These are phyloP conservation scores for Adelosebastes latens DNA, from an alignment of 2,797 vertebrate genomes.

Conservation along the genomic window DNA sequence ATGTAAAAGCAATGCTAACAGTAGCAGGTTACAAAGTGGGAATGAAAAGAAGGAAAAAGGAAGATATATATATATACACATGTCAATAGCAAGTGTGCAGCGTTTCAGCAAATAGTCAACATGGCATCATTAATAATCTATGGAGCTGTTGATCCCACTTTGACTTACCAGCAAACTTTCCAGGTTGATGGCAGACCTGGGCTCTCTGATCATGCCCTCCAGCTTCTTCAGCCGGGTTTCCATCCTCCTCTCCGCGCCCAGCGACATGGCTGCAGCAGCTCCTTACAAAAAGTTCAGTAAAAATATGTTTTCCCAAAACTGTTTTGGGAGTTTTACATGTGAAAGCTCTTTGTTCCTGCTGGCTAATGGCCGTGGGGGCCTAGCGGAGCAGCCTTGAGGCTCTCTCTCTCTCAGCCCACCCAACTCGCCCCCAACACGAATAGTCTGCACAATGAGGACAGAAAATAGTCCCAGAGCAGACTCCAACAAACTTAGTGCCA, in stretches of 20 bases:
- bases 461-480: conserved; percentile 63
- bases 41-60: background rate
- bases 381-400: conserved; percentile 67
- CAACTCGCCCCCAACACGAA: conserved; percentile 67
- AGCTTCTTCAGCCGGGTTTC: conserved; percentile 84
- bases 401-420: conserved; percentile 72
- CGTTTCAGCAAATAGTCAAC: conserved; percentile 27
- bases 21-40: conserved; percentile 5
- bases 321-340: conserved; percentile 69
- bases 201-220: conserved; percentile 85
- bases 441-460: conserved; percentile 66
- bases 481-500: conserved; percentile 24
- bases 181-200: conserved; percentile 83
- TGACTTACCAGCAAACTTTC: conserved; percentile 88
- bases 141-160: conserved; percentile 38
- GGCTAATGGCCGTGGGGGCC: conserved; percentile 81
- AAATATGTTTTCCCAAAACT: conserved; percentile 7
- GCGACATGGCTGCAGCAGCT: conserved; percentile 75
- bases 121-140: conserved; percentile 67
- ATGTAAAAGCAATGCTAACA: conserved; percentile 15
- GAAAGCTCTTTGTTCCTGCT: conserved; percentile 69
- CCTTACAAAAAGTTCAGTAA: background rate
- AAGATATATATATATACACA: background rate
- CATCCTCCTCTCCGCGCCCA: conserved; percentile 85
- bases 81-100: conserved; percentile 4